phyloP scores from a whole-genome alignment of 2,113 vertebrate genomes.

The Uria lomvia region DNA sequence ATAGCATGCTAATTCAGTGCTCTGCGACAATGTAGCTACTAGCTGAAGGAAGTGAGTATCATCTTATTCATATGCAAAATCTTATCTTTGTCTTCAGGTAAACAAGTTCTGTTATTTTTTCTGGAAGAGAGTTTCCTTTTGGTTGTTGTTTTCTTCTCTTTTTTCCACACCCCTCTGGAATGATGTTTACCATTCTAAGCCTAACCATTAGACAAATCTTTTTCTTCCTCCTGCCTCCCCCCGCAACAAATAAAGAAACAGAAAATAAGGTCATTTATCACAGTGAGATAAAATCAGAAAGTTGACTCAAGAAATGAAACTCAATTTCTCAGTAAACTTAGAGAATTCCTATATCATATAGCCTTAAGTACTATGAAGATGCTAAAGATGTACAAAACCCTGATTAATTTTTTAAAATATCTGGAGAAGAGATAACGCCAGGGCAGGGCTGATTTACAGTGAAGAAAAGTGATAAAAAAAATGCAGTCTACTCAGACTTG shows the following conservation, averaged over 20 bases:
- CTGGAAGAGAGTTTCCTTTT: neutral
- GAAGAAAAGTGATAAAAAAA: neutral
- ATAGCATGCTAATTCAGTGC: neutral
- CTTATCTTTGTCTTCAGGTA: neutral
- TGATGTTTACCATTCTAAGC: neutral
- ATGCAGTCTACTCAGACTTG: neutral
- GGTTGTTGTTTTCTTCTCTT: neutral
- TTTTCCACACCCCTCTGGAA: neutral
- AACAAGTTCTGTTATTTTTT: neutral
- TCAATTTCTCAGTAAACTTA: neutral
- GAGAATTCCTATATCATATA: neutral
- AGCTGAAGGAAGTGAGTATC: neutral
- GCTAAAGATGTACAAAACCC: neutral
- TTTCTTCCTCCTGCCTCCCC: neutral
- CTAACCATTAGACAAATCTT: neutral
- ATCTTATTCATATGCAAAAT: neutral
- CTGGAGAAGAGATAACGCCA: neutral
- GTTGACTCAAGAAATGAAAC: neutral
- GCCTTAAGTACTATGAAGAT: neutral
- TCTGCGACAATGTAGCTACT: neutral
- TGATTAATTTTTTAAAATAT: neutral
- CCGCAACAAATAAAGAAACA: neutral
- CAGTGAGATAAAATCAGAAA: neutral
- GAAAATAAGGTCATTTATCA: slow-evolving; percentile 7
- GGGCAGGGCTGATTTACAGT: neutral